phyloP scores from a whole-genome alignment of 2,113 vertebrate species.

The Steatornis caripensis region DNA sequence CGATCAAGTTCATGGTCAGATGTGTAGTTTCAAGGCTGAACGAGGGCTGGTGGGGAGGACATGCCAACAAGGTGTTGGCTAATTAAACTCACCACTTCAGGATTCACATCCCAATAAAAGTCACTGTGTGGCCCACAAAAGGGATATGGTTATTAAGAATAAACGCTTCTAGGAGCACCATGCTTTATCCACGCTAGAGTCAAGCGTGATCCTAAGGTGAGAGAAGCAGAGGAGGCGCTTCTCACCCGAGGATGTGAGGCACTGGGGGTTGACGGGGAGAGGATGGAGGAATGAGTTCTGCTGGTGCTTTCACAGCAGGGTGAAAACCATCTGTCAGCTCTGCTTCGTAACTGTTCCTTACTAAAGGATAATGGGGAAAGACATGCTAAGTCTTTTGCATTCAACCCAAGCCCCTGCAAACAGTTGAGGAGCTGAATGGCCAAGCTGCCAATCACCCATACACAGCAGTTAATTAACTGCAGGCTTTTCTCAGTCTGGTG shows the following conservation, averaged over 20 bases:
- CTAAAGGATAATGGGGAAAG: background rate
- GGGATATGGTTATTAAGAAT: background rate
- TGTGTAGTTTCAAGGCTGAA: background rate
- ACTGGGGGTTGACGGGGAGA: background rate
- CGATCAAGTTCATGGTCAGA: background rate
- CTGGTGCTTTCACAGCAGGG: background rate
- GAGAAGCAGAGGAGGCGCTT: background rate
- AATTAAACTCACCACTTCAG: background rate
- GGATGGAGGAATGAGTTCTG: fast-evolving
- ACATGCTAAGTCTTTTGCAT: fast-evolving
- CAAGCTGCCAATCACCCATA: background rate
- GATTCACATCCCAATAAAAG: background rate
- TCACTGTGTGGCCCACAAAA: fast-evolving
- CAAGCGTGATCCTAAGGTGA: background rate
- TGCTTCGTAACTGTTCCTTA: background rate
- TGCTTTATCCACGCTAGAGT: background rate
- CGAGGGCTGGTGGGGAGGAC: background rate
- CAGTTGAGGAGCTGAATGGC: background rate
- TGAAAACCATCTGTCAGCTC: background rate
- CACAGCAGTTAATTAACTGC: background rate
- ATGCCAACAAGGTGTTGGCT: background rate
- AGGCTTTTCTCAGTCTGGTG: background rate
- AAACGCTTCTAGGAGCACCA: background rate
- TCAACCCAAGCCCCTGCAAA: background rate
- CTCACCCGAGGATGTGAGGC: fast-evolving